Percentiles rank a stretch among this genome's conserved stretches.
phyloP scores from a whole-genome alignment of 2,113 vertebrate genomes.

The Xenopus laevis region DNA sequence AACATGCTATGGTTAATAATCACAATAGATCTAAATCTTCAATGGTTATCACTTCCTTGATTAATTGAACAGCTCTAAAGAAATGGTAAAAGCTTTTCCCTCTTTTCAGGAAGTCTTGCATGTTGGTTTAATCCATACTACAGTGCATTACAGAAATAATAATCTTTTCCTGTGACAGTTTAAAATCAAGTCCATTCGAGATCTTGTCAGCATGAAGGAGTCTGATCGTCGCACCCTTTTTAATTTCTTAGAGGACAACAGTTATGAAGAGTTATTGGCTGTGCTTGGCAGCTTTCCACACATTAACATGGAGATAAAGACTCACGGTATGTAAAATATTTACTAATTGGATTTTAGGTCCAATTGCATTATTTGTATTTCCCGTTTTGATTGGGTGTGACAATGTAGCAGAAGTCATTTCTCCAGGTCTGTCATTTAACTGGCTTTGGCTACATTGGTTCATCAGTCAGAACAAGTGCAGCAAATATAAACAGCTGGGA shows the following conservation, averaged over 20 bases:
- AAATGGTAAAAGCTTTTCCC: too few species aligned
- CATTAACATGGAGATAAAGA: conserved; percentile 91
- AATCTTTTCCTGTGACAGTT: conserved; percentile 63
- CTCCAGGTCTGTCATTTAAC: too few species aligned
- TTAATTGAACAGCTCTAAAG: too few species aligned
- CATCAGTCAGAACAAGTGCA: too few species aligned
- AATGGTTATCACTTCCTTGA: too few species aligned
- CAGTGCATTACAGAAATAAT: background rate
- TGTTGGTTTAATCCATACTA: background rate
- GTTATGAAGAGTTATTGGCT: conserved; percentile 91
- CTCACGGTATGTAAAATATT: conserved; percentile 77
- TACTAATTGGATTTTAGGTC: background rate
- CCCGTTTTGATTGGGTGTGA: too few species aligned
- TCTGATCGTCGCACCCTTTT: conserved; percentile 87
- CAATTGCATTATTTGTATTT: too few species aligned
- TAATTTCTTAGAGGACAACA: conserved; percentile 91
- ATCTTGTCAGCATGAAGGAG: conserved; percentile 94
- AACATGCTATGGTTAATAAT: too few species aligned
- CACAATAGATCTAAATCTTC: too few species aligned
- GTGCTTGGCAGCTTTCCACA: conserved; percentile 90
- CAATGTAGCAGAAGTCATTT: too few species aligned
- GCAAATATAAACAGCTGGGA: too few species aligned
- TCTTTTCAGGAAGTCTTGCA: background rate
- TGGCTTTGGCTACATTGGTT: too few species aligned
- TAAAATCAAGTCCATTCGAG: conserved; percentile 91